Evolutionary conservation across 2,113 vertebrate genomes (phyloP), one percentile per base, ranked within the genome.

Genomic region (Nycticryphes semicollaris): DNA sequence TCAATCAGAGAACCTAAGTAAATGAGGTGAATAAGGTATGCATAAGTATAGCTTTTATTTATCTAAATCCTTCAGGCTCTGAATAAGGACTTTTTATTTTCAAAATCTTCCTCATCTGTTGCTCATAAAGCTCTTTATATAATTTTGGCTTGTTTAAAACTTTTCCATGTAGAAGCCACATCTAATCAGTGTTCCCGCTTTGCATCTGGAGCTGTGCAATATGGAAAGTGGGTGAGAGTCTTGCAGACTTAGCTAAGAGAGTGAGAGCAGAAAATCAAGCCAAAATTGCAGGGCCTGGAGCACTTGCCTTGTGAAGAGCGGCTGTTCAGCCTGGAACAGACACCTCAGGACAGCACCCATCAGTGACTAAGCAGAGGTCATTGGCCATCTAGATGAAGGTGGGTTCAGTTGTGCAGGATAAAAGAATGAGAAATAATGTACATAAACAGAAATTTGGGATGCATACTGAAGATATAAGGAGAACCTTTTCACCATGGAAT

Each of bases 291-390:
- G 31, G 12, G 43, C 9, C 43, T 93, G 54, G 23, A 87, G 41
- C 33, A 53, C 13, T 91, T 77, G 30, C 7, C 35, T 7, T 63
- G 3, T 33, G 43, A 67, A 8, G 4, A 87, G n/a, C 69, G 12
- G 3, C 14, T 56, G 33, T 69, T 80, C 30, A 69, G 8, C 4
- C 23, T 48, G 39, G 33, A 84, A 12, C 17, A 63, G 27, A n/a
- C 8, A 5, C 22, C 7, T 64, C 39, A 24, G 10, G 37, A 33
- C 4, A 69, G 8, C 28, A 69, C 9, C 11, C 1, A 0, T 3
- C 22, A 20, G 18, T 41, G 28, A 15, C 48, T 37, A 45, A 14
- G 14, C 8, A 56, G 54, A 27, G 1, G 12, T n/a, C 27, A 33
- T 3, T 50, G 18, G 31, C 89, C 22, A 35, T 47, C 2, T 14